These are phyloP conservation scores for Myotis pilosus DNA, from an alignment of 2,797 vertebrate species.

Conservation along the genomic window DNA sequence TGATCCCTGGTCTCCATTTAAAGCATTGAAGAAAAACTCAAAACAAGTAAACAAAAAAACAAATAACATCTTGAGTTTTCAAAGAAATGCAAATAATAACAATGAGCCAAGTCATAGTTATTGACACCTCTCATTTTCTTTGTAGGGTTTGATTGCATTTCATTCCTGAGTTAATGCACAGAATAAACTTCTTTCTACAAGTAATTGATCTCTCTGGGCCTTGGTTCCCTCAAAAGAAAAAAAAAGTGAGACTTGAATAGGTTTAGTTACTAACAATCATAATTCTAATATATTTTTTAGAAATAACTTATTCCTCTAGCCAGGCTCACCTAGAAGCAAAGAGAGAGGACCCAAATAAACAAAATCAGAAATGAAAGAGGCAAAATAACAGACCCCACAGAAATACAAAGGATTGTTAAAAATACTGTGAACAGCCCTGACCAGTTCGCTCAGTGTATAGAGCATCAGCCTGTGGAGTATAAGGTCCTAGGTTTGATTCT, in stretches of 20 bases:
- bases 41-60: neutral
- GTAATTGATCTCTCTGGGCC: neutral
- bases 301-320: neutral
- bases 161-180: neutral
- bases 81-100: neutral
- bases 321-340: too few relatives aligned
- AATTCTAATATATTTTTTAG: neutral
- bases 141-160: neutral
- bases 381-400: too few relatives aligned
- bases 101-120: neutral
- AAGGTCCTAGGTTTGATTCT: too few relatives aligned
- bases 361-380: too few relatives aligned
- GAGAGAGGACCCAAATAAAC: too few relatives aligned
- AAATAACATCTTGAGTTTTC: neutral
- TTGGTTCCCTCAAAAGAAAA: neutral
- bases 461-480: too few relatives aligned
- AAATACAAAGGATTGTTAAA: too few relatives aligned
- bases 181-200: neutral
- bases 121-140: neutral
- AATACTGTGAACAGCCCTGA: too few relatives aligned
- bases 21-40: neutral
- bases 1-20: neutral
- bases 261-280: neutral
- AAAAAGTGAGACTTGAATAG: neutral
- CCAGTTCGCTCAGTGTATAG: too few relatives aligned